Evolutionary conservation across 1,140 invertebrate species (phyloP), one percentile per base, ranked within the genome.

Genomic region (Trichonephila inaurata): DNA sequence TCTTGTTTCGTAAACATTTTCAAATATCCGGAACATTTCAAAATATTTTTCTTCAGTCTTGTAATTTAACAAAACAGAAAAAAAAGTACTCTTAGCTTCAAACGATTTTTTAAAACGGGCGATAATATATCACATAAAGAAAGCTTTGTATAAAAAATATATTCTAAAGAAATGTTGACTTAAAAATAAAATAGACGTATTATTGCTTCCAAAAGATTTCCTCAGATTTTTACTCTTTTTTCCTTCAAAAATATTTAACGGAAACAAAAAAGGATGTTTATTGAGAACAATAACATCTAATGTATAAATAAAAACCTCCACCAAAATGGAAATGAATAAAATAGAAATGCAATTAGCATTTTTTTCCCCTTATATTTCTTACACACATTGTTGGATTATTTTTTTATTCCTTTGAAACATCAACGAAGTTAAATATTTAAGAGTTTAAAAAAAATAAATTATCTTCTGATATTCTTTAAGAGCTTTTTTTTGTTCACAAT

Each of bases 391-490:
- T 89, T 51, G 33, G 64, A 24, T 69, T 72, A 40, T 10, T 72
- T 51, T 69, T 19, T n/a, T n/a, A 2, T 69, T 6, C 66, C 44
- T 72, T 14, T 28, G 10, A 89, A 69, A 44, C 62, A 44, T 40
- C 33, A 72, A 89, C 62, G 44, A 58, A 89, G 40, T 89, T 89
- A 89, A 89, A 89, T 89, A 89, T 89, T 89, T 89, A 69, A 89
- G 72, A 77, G 28, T 40, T 77, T 16, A 64, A 87, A 87, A 89
- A n/a, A 89, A 89, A 72, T 44, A 44, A 89, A 89, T 89, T 89
- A 72, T 64, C 64, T 89, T 89, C 44, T 89, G 87, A 89, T 89
- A 89, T 89, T 40, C 64, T 89, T 89, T 69, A 72, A 89, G 64
- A 66, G 87, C 62, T 51, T 87, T 69, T 89, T 89, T 87, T 61